Percentiles rank a stretch among this genome's conserved stretches.
Conservation (phyloP, 2,888 invertebrate species). For the Drosophila glabriapex region DNA sequence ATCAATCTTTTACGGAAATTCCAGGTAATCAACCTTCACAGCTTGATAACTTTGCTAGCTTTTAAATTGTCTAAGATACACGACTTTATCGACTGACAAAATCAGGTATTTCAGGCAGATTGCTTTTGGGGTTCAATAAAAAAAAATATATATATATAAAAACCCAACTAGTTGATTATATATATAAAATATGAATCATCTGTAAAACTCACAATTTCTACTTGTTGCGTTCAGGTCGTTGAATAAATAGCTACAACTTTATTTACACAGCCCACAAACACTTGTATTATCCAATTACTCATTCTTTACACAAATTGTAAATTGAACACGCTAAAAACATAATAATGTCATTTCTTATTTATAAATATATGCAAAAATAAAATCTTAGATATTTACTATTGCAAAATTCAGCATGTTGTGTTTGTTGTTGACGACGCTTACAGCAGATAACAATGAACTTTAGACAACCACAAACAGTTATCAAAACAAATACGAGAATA, state of each 20-base stretch:
- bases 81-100: not conserved
- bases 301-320: not conserved
- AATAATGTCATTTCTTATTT: not conserved
- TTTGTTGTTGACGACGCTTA: not conserved
- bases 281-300: not conserved
- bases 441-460: not conserved
- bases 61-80: not conserved
- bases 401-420: not conserved
- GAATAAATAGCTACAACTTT: not conserved
- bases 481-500: not conserved
- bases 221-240: not conserved
- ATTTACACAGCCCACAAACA: not conserved
- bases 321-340: not conserved
- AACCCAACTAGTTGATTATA: not conserved
- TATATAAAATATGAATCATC: not conserved
- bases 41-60: not conserved
- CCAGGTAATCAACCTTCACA: not conserved
- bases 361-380: not conserved
- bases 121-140: not conserved
- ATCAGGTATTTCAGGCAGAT: not conserved
- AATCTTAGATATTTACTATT: conserved; percentile 22
- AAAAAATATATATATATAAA: too few species aligned
- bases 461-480: not conserved
- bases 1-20: not conserved
- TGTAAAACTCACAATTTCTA: not conserved